Evolutionary conservation across 35 echinoderm and acorn worm species (phyloP), one percentile per base, ranked within the genome.

Genomic region (Diadema setosum): DNA sequence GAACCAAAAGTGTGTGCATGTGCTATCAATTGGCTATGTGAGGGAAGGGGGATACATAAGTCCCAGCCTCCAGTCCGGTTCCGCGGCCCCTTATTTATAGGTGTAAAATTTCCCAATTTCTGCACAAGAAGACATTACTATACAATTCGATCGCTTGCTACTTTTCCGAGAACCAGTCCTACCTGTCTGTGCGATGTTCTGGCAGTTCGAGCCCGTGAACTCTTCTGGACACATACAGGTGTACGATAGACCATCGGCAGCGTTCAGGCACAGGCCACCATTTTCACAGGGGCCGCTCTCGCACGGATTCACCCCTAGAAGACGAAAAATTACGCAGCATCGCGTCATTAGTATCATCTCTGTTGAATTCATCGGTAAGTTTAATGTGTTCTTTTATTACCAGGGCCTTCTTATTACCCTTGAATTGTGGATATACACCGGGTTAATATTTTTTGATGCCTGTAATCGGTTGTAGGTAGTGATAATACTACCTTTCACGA

Each of bases 211-310:
- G 39, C 95, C 95, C 12, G 82, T 36, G 58, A 84, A 98, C 36
- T 88, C 93, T n/a, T 83, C 31, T 3, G 81, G 84, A 74, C 95
- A 98, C 6, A 32, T 42, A 69, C 95, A 98, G 7, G 32, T 45
- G 12, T 56, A 88, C 2, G 88, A 85, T 1, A 63, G 35, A 29
- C 95, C 93, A 9, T 94, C 84, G 7, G 40, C 39, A 5, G 75
- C 49, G 48, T 63, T 88, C 21, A 61, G 49, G 86, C 95, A 98
- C 0, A 69, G 56, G 16, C 85, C 95, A 21, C 91, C 91, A 81
- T 94, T 84, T 43, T 88, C 27, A 65, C 92, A 94, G 9, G 92
- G 92, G 27, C 46, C 35, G 82, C 83, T 89, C 29, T 57, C 57
- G 70, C 92, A 94, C 0, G 94, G 84, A 67, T 88, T 59, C 1